A percentile compares a stretch with the other conserved stretches of the same genome.
Conservation (phyloP, 1,140 invertebrate genomes). For the Drosophila bipectinata region DNA sequence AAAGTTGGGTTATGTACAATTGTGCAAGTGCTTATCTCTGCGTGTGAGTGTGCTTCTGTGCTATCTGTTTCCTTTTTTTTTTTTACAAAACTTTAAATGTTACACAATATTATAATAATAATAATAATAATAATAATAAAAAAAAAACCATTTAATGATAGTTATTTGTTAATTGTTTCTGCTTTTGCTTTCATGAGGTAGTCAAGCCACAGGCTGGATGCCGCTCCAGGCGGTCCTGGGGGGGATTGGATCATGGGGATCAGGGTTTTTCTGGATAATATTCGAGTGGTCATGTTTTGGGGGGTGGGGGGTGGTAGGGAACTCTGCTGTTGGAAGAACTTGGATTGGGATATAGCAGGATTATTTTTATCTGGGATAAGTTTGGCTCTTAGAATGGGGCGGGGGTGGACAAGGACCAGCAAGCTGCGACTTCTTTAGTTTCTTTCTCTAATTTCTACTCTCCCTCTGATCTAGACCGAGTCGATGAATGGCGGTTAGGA, state of each 20-base stretch:
- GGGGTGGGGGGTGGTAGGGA: background rate
- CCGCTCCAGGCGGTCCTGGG: conserved; percentile 55
- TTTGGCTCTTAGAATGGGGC: background rate
- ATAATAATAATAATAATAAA: background rate
- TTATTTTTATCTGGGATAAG: background rate
- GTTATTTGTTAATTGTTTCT: conserved; percentile 54
- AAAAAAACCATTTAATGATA: conserved; percentile 40
- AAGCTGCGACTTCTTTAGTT: conserved; percentile 21
- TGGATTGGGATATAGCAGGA: conserved; percentile 41
- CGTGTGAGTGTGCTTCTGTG: conserved; percentile 17
- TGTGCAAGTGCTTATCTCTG: conserved; percentile 39
- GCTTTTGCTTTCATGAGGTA: conserved; percentile 65
- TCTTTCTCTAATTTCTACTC: conserved; percentile 8
- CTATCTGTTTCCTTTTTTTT: background rate
- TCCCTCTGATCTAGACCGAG: conserved; percentile 30
- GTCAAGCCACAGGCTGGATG: conserved; percentile 66
- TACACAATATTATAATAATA: conserved; percentile 9
- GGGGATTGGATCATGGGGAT: conserved; percentile 15
- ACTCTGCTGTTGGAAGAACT: conserved; percentile 63
- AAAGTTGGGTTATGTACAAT: conserved; percentile 69
- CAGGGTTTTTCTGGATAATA: conserved; percentile 27
- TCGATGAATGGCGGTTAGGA: conserved; percentile 14
- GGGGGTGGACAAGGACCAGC: background rate
- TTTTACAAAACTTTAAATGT: too few relatives aligned
- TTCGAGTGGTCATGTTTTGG: conserved; percentile 52